phyloP scores from a whole-genome alignment of 2,797 vertebrate genomes.

The Anguilla pacifica region DNA sequence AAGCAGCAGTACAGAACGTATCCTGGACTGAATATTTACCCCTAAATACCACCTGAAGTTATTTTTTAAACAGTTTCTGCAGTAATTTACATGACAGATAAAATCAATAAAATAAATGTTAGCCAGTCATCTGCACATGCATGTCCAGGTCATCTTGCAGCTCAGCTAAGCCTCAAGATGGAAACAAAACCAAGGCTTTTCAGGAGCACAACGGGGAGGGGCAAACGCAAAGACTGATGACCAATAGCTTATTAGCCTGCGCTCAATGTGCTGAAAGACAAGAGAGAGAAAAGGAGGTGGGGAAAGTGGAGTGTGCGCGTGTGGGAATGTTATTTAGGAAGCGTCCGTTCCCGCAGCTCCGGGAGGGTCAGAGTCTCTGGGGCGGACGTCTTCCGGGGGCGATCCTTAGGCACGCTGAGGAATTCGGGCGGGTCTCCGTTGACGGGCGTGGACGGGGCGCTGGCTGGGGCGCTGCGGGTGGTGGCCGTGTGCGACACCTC shows the following conservation, averaged over 20 bases:
- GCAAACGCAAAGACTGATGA: neutral
- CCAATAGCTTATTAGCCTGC: neutral
- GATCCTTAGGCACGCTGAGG: conserved; percentile 62
- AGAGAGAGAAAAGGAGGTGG: neutral
- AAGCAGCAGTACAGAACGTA: neutral
- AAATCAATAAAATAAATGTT: neutral
- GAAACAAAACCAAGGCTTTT: neutral
- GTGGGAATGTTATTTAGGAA: conserved; percentile 27
- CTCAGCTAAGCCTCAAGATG: neutral
- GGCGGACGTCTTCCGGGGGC: conserved; percentile 65
- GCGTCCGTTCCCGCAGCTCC: conserved; percentile 51
- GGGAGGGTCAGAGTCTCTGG: conserved; percentile 68
- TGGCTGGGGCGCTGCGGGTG: conserved; percentile 59
- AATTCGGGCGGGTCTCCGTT: conserved; percentile 66
- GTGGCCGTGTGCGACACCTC: conserved; percentile 48
- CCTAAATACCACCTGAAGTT: neutral
- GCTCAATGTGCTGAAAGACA: neutral
- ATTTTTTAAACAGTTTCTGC: neutral
- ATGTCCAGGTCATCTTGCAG: neutral
- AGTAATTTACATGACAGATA: neutral
- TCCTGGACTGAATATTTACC: neutral
- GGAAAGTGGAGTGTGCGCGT: neutral
- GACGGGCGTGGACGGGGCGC: conserved; percentile 64
- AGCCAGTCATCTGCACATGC: neutral
- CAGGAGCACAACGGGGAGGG: neutral